Percentiles rank a stretch among this genome's conserved stretches.
Conservation (phyloP, 2,888 invertebrate genomes). For the Alentia gelatinosa region DNA sequence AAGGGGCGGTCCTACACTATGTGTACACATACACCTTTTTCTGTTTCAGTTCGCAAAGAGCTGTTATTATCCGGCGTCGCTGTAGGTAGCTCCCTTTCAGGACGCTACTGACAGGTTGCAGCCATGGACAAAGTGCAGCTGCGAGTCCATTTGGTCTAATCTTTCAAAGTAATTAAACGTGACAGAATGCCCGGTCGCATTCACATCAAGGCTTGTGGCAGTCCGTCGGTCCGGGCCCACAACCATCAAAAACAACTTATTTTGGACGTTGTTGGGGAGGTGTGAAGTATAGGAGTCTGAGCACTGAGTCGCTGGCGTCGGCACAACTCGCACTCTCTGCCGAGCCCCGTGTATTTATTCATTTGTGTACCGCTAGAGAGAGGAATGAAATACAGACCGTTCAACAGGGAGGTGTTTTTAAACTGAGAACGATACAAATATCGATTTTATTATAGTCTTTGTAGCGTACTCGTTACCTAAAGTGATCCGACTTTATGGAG, state of each 20-base stretch:
- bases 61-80: background rate
- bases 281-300: too few relatives aligned
- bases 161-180: constrained; percentile 10
- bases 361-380: too few relatives aligned
- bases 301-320: too few relatives aligned
- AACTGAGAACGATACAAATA: too few relatives aligned
- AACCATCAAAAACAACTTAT: background rate
- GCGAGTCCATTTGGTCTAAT: background rate
- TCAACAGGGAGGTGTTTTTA: too few relatives aligned
- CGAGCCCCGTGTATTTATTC: too few relatives aligned
- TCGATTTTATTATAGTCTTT: too few relatives aligned
- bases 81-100: background rate
- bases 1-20: background rate
- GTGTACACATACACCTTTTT: constrained; percentile 1
- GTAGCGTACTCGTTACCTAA: too few relatives aligned
- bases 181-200: background rate
- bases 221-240: background rate
- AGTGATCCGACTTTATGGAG: too few relatives aligned
- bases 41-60: background rate
- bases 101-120: background rate
- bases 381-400: too few relatives aligned
- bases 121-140: background rate
- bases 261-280: background rate
- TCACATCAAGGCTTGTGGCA: background rate
- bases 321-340: too few relatives aligned